Percentiles rank a stretch among this genome's conserved stretches.
Conservation (phyloP, 2,888 invertebrate species). For the Nemotelus pantherinus region DNA sequence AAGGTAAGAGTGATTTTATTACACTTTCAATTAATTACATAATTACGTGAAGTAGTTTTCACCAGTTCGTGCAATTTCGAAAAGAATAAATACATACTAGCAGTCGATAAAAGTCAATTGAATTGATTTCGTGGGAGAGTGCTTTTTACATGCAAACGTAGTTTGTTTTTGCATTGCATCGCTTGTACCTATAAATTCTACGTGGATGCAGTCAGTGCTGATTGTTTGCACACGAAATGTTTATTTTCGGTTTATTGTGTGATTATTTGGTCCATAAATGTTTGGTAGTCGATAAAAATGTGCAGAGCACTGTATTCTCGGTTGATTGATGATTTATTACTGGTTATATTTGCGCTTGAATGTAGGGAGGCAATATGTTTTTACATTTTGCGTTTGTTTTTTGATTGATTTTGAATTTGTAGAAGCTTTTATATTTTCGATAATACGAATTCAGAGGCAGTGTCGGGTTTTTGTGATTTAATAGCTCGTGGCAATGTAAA, state of each 20-base stretch:
- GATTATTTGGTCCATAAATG: constrained; percentile 33
- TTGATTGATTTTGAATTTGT: constrained; percentile 8
- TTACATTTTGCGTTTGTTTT: not conserved
- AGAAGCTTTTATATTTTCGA: no score
- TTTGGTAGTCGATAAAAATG: constrained; percentile 25
- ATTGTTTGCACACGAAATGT: constrained; percentile 16
- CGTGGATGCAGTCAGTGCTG: not conserved
- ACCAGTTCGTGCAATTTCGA: not conserved
- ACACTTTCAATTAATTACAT: constrained; percentile 26
- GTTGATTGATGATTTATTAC: constrained; percentile 13
- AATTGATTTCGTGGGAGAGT: not conserved
- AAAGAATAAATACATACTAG: no score
- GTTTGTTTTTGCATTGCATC: no score
- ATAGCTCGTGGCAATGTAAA: no score
- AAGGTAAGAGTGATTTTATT: constrained; percentile 42
- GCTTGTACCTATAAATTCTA: no score
- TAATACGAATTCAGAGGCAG: no score
- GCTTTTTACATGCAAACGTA: constrained; percentile 2
- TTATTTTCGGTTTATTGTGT: constrained; percentile 37
- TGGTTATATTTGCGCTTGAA: not conserved
- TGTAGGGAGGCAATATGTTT: not conserved
- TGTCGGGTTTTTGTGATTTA: no score
- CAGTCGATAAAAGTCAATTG: no score
- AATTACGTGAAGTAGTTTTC: not conserved
- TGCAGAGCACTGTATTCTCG: not conserved